Evolutionary conservation across 2,888 invertebrate species (phyloP), one percentile per base, ranked within the genome.

Genomic region (Papilio protenor): DNA sequence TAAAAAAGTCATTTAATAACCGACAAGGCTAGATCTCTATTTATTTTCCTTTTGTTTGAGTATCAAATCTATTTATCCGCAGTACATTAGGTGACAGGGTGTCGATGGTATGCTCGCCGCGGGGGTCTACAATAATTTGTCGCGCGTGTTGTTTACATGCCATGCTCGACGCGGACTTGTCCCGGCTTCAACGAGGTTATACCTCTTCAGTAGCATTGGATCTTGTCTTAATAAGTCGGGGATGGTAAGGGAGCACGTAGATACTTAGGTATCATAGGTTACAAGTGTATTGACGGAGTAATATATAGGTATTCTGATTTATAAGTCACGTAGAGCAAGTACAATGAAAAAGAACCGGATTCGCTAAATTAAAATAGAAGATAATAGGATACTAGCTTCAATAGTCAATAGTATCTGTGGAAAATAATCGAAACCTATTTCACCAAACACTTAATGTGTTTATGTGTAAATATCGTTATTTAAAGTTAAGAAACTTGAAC

Each of bases 121-220:
- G 87, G 88, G 87, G 86, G 82, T 84, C 81, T 81, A 83, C 87
- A 83, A 86, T 89, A 90, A 90, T 90, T 89, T 87, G 88, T 88
- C 90, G 85, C 87, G 88, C 86, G 87, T 85, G 85, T 82, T 84
- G 77, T 83, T 78, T 79, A 80, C 80, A 73, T 79, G 66, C 55
- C 76, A 69, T 64, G 73, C 75, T 72, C 77, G 72, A 74, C 59
- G 78, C 79, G 75, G 80, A 80, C 59, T 81, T 80, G 80, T 55
- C 57, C 69, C 45, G 57, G 14, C 57, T 73, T 73, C 73, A 72
- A 74, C 55, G 57, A 49, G 73, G 59, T 55, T 74, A 73, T 16
- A 77, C 16, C 73, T 59, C 77, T 70, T 49, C 69, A 47, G 69
- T 77, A n/a, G 55, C 77, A 47, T 57, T 69, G 59, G 76, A 47